Evolutionary conservation across 2,113 vertebrate genomes (phyloP).

Genomic region (Sebastes fasciatus): DNA sequence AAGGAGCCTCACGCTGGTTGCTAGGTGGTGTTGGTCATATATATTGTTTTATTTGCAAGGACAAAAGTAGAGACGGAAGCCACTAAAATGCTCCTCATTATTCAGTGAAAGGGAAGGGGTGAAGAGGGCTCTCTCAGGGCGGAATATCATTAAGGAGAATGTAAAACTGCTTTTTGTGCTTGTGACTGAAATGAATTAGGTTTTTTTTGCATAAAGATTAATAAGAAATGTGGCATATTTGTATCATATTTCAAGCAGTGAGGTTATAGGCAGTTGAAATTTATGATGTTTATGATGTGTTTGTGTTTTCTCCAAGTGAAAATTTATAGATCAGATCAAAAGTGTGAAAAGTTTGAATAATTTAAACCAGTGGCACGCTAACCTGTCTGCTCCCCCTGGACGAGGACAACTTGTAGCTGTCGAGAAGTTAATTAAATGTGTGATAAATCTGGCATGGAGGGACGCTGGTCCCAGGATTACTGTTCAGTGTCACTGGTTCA

Average conservation of each 20-base stretch:
- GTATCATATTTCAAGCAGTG: neutral
- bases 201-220: slow-evolving; percentile 35
- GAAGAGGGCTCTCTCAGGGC: slow-evolving; percentile 62
- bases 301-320: slow-evolving; percentile 1
- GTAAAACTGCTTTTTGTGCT: slow-evolving; percentile 59
- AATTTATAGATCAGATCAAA: slow-evolving; percentile 37
- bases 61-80: slow-evolving; percentile 80
- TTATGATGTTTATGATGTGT: neutral
- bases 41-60: slow-evolving; percentile 88
- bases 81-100: slow-evolving; percentile 81
- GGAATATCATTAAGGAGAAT: slow-evolving; percentile 75
- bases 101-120: slow-evolving; percentile 75
- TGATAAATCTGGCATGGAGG: slow-evolving; percentile 67
- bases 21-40: slow-evolving; percentile 74
- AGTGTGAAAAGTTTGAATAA: slow-evolving; percentile 37
- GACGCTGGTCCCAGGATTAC: slow-evolving; percentile 45
- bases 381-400: slow-evolving; percentile 60
- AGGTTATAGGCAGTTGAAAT: neutral
- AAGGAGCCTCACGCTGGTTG: slow-evolving; percentile 56
- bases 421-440: slow-evolving; percentile 77
- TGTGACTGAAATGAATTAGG: slow-evolving; percentile 25
- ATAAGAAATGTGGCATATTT: slow-evolving; percentile 8
- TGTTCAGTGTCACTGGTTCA: slow-evolving; percentile 57
- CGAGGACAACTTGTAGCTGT: slow-evolving; percentile 78
- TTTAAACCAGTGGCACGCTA: slow-evolving; percentile 34